phyloP scores from a whole-genome alignment of 2,888 invertebrate species.

The Anaspis maculata region DNA sequence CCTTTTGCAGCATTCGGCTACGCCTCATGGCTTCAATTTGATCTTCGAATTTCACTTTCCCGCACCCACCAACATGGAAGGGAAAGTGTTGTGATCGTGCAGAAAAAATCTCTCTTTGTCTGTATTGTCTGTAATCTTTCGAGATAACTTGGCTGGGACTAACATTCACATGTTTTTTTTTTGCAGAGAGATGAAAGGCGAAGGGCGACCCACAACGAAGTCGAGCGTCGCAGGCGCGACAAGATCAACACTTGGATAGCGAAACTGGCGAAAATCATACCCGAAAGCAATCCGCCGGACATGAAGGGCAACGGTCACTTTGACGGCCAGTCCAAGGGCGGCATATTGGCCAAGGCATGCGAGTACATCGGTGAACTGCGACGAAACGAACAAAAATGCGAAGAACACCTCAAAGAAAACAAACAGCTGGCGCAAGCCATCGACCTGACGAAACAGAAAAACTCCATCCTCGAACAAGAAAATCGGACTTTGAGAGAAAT shows the following conservation, averaged over 20 bases:
- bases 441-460: slow-evolving; percentile 61
- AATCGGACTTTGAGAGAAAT: slow-evolving; percentile 63
- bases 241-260: slow-evolving; percentile 97
- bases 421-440: slow-evolving; percentile 64
- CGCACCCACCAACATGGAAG: too few relatives aligned
- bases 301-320: slow-evolving; percentile 57
- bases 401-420: slow-evolving; percentile 54
- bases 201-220: slow-evolving; percentile 91
- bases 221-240: slow-evolving; percentile 85
- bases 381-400: slow-evolving; percentile 64
- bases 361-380: slow-evolving; percentile 86
- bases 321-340: slow-evolving; percentile 80
- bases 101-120: too few relatives aligned
- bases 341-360: slow-evolving; percentile 90
- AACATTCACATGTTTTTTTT: slow-evolving; percentile 1
- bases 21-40: too few relatives aligned
- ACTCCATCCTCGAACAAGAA: slow-evolving; percentile 65
- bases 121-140: too few relatives aligned
- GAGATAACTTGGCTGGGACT: too few relatives aligned
- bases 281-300: slow-evolving; percentile 48
- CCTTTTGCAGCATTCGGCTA: too few relatives aligned
- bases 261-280: slow-evolving; percentile 84
- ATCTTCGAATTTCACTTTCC: too few relatives aligned
- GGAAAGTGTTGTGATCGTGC: too few relatives aligned
- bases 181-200: slow-evolving; percentile 76